Conservation (phyloP, 2,888 invertebrate species). For the Portevinia maculata region DNA sequence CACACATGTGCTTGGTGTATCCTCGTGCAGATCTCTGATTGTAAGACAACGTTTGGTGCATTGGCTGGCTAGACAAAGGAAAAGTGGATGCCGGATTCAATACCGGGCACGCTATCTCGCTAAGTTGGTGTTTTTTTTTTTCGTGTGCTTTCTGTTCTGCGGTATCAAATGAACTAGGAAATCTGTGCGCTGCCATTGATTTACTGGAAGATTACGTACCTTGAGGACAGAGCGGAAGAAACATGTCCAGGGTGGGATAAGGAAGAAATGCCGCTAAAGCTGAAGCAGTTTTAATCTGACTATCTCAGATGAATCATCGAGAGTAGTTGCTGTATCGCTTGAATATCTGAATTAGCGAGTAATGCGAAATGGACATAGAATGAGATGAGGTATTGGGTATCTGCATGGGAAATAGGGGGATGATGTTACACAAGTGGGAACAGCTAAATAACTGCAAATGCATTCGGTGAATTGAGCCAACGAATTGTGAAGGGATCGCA, state of each 20-base stretch:
- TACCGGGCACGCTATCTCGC: slow-evolving; percentile 48
- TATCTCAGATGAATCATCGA: slow-evolving; percentile 33
- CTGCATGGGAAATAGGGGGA: neutral
- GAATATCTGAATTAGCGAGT: slow-evolving; percentile 13
- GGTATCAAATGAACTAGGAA: slow-evolving; percentile 54
- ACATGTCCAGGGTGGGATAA: slow-evolving; percentile 3
- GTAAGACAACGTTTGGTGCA: slow-evolving; percentile 47
- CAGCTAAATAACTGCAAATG: too few relatives aligned
- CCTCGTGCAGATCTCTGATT: slow-evolving; percentile 64
- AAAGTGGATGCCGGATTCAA: slow-evolving; percentile 58
- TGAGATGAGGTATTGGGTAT: neutral
- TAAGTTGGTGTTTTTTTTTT: slow-evolving; percentile 24
- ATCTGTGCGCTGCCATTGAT: slow-evolving; percentile 66
- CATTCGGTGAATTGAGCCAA: too few relatives aligned
- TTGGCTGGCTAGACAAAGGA: slow-evolving; percentile 49
- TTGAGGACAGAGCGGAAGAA: neutral
- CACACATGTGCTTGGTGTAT: slow-evolving; percentile 46
- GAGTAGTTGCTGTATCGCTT: slow-evolving; percentile 6
- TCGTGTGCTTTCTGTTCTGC: slow-evolving; percentile 1
- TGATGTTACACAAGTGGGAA: neutral
- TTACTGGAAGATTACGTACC: slow-evolving; percentile 31
- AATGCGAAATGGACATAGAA: neutral
- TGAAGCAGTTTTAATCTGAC: slow-evolving; percentile 22
- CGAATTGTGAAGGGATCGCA: too few relatives aligned
- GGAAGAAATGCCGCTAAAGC: slow-evolving; percentile 36